These are phyloP conservation scores for Chaunax sp. DNA, from an alignment of 2,797 vertebrate genomes.

Conservation along the genomic window DNA sequence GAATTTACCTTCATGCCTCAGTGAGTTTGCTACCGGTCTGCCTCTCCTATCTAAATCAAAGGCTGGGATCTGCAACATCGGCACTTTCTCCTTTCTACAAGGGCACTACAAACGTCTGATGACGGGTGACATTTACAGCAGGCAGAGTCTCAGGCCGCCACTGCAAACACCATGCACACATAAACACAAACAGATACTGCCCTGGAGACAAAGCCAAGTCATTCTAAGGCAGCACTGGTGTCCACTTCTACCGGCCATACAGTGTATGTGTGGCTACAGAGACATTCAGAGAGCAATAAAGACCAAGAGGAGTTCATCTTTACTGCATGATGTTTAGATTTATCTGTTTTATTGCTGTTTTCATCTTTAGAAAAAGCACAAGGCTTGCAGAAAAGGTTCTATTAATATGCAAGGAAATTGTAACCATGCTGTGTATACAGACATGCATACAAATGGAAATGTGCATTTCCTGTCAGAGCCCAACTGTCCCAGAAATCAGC, in stretches of 20 bases:
- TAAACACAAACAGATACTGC: slow-evolving; percentile 28
- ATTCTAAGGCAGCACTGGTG: slow-evolving; percentile 39
- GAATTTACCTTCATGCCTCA: slow-evolving; percentile 97
- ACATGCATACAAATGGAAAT: background rate
- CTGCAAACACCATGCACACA: slow-evolving; percentile 60
- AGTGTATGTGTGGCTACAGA: background rate
- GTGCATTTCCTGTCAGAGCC: too few species aligned
- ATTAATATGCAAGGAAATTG: background rate
- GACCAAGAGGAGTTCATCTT: too few species aligned
- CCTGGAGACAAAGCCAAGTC: slow-evolving; percentile 59
- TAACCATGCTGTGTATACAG: background rate
- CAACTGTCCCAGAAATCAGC: too few species aligned
- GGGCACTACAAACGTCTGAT: slow-evolving; percentile 81
- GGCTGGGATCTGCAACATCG: slow-evolving; percentile 89
- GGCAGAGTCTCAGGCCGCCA: slow-evolving; percentile 51
- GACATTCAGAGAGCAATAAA: too few species aligned
- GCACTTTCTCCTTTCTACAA: slow-evolving; percentile 92
- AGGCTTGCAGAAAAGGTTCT: background rate
- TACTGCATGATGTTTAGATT: too few species aligned
- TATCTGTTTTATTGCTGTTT: too few species aligned
- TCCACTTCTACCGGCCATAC: slow-evolving; percentile 32
- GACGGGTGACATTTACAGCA: slow-evolving; percentile 84
- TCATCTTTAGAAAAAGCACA: background rate
- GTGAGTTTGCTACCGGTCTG: slow-evolving; percentile 86
- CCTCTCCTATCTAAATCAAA: slow-evolving; percentile 95